Percentiles rank a stretch among this genome's conserved stretches.
Evolutionary conservation across 2,797 vertebrate genomes (phyloP).

Genomic region (Anas capensis): DNA sequence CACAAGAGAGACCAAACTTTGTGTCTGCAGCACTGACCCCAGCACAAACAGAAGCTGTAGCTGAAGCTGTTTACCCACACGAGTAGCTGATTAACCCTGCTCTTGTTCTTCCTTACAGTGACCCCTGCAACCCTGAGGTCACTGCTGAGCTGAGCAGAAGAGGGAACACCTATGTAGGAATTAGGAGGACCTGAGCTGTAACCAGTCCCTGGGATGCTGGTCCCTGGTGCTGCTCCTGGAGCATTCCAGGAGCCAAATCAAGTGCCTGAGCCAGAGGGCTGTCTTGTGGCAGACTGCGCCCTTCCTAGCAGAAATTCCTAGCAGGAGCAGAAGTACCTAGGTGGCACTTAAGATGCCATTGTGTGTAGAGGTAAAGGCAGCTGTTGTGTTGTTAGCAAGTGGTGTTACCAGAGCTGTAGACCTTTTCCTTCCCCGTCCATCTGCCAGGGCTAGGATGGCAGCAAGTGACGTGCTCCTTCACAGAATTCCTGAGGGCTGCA

Average conservation of each 20-base stretch:
- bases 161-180: not conserved
- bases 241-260: not conserved
- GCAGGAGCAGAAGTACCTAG: not conserved
- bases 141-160: constrained; percentile 27
- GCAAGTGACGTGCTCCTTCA: not conserved
- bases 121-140: constrained; percentile 26
- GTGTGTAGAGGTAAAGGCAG: not conserved
- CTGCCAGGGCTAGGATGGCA: not conserved
- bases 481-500: not conserved
- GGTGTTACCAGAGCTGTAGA: accelerated
- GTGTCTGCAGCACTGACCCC: not conserved
- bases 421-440: not conserved
- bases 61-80: not conserved
- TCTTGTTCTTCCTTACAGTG: constrained; percentile 11
- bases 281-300: not conserved
- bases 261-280: not conserved
- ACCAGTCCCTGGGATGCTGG: not conserved
- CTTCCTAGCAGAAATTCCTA: not conserved
- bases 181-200: not conserved
- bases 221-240: not conserved
- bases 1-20: not conserved
- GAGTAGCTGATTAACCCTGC: constrained; percentile 25
- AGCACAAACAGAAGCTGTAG: not conserved
- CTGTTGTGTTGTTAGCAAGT: not conserved
- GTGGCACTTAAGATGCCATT: not conserved